These are phyloP conservation scores for Rhopalosiphum padi DNA, from an alignment of 1,140 invertebrate species.

Conservation along the genomic window DNA sequence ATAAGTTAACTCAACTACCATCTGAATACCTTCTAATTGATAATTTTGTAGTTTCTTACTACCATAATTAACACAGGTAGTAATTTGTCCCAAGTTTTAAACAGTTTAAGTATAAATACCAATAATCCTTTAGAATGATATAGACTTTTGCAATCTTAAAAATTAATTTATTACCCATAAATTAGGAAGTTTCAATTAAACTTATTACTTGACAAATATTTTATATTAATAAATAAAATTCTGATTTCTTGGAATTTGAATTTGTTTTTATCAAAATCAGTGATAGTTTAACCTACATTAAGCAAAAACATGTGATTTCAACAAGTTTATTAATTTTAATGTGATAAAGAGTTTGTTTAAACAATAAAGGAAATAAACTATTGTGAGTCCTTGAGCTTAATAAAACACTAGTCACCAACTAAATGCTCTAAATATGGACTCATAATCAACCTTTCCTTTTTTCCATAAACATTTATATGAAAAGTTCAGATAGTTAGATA, in stretches of 20 bases:
- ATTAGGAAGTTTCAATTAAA: neutral
- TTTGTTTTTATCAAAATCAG: neutral
- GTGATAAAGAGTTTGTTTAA: neutral
- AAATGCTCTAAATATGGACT: neutral
- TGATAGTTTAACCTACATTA: neutral
- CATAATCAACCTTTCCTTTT: neutral
- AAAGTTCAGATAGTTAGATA: neutral
- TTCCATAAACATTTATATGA: neutral
- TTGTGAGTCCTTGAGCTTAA: neutral
- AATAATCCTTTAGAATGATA: neutral
- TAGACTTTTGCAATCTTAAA: neutral
- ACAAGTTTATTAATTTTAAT: neutral
- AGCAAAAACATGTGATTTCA: neutral
- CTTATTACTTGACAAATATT: neutral
- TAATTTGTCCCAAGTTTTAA: neutral
- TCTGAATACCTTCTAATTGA: neutral
- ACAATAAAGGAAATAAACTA: constrained; percentile 17
- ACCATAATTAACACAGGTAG: neutral
- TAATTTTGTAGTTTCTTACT: neutral
- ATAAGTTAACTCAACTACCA: neutral
- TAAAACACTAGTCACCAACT: neutral
- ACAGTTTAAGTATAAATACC: neutral
- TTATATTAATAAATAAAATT: neutral
- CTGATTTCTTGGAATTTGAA: neutral
- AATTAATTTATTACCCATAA: neutral